These are phyloP conservation scores for Masticophis lateralis DNA, from an alignment of 2,797 vertebrate species.

Conservation along the genomic window DNA sequence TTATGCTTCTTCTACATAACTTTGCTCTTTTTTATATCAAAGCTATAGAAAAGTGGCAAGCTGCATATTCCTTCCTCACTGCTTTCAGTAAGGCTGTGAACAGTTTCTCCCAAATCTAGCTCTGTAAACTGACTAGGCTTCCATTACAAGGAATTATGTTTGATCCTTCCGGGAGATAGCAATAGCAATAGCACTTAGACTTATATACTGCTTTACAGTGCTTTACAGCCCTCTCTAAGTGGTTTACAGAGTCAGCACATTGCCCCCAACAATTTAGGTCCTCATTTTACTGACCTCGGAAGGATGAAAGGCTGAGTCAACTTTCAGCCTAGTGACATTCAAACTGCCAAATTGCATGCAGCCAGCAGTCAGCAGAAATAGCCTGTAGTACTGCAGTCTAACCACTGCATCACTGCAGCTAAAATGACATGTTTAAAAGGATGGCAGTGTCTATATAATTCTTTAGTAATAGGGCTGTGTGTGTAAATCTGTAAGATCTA, in stretches of 20 bases:
- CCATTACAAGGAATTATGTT: background rate
- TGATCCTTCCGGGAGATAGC: background rate
- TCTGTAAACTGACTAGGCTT: background rate
- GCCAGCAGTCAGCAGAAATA: too few relatives aligned
- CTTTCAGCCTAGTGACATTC: too few relatives aligned
- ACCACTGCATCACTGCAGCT: too few relatives aligned
- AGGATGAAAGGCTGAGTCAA: too few relatives aligned
- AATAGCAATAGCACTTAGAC: background rate
- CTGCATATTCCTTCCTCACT: conserved; percentile 15
- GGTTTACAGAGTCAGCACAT: too few relatives aligned
- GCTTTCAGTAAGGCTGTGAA: conserved; percentile 4
- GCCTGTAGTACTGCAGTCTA: too few relatives aligned
- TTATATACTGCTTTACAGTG: too few relatives aligned
- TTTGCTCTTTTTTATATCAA: conserved; percentile 42
- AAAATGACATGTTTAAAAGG: background rate
- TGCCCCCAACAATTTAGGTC: too few relatives aligned
- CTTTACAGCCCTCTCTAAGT: too few relatives aligned
- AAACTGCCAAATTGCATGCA: too few relatives aligned
- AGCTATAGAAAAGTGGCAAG: conserved; percentile 14
- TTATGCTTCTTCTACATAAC: conserved; percentile 15
- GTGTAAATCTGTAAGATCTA: background rate
- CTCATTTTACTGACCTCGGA: too few relatives aligned
- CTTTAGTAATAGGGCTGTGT: background rate
- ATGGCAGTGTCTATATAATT: too few relatives aligned
- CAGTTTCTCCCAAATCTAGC: background rate